These are phyloP conservation scores for Calidris pygmaea DNA, from an alignment of 2,113 vertebrate species.

Conservation along the genomic window DNA sequence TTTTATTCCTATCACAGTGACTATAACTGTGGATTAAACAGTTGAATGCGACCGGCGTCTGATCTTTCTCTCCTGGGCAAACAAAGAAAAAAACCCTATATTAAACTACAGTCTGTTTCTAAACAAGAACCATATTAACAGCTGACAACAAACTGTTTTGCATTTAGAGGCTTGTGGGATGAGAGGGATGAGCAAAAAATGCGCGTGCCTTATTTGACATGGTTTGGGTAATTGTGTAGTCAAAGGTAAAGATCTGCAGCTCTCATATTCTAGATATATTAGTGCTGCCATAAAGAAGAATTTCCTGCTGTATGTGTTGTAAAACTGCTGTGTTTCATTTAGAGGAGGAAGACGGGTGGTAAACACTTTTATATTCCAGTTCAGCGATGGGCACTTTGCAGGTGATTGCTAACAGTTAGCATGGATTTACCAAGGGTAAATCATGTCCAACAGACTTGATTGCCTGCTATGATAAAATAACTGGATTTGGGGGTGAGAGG, in stretches of 20 bases:
- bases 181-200: not conserved
- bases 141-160: not conserved
- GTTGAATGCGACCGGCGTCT: not conserved
- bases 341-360: not conserved
- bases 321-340: not conserved
- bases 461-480: not conserved
- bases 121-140: not conserved
- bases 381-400: not conserved
- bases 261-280: not conserved
- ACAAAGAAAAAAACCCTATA: not conserved
- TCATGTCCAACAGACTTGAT: not conserved
- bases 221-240: not conserved
- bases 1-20: not conserved
- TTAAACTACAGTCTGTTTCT: not conserved
- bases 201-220: rapidly evolving
- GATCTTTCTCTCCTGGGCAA: not conserved
- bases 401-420: not conserved
- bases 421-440: not conserved
- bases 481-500: not conserved
- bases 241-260: not conserved
- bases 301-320: not conserved
- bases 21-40: not conserved
- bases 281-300: not conserved
- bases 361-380: not conserved
- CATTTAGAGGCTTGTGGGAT: not conserved